Evolutionary conservation across 2,888 invertebrate genomes (phyloP), one percentile per base, ranked within the genome.

Genomic region (Archips xylosteana): DNA sequence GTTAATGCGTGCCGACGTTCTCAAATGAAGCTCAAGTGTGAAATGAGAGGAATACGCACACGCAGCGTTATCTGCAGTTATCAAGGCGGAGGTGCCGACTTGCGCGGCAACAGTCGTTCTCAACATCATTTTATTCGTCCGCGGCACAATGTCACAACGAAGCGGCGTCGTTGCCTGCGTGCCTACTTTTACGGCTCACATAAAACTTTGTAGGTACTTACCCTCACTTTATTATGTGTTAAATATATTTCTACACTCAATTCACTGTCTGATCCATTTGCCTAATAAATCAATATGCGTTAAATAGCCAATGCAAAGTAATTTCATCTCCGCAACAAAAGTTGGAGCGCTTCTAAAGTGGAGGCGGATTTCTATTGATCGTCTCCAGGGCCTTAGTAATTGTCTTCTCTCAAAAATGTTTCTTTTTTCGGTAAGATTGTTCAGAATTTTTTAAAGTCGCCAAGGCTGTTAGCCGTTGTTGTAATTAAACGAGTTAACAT

Each of bases 401-500:
- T 70, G 65, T 69, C 73, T 74, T 70, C 65, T 60, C 68, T 64
- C 69, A 60, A 49, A 66, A 74, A 61, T 70, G 70, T 70, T 66
- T 45, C 49, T 66, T 79, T 74, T 79, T 69, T 77, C 59, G 70
- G 74, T 73, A 75, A 72, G 71, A 79, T 78, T 78, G 75, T 78
- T 76, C 77, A 67, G 75, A 79, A 74, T 80, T 82, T 82, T 78
- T 76, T 64, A 76, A 78, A 80, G 78, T 79, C 78, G 70, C 77
- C 75, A 75, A 79, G 77, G 71, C 76, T 79, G 79, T 83, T 78
- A 77, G 82, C 78, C 79, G 79, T 77, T 78, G 77, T 81, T 72
- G 79, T 85, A 87, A 89, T 88, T 87, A 88, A 87, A 82, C 81
- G 83, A 84, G 87, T 87, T 83, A 85, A 82, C 85, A 87, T 87